phyloP scores from a whole-genome alignment of 2,888 invertebrate species.

The Clusia tigrina region DNA sequence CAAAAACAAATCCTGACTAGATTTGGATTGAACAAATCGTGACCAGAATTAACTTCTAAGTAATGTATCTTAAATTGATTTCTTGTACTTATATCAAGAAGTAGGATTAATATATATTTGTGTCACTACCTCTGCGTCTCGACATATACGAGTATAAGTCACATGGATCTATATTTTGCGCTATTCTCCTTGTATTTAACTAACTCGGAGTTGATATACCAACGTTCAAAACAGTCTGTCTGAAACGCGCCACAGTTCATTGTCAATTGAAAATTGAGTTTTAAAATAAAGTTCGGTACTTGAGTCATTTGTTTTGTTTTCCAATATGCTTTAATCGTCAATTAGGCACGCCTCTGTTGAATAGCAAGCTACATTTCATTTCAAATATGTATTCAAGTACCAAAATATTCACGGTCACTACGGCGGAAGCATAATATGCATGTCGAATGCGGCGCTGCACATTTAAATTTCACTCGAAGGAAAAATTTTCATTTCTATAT shows the following conservation, averaged over 20 bases:
- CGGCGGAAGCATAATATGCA: no score
- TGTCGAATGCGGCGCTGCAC: not conserved
- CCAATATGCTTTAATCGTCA: not conserved
- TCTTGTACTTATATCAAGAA: no score
- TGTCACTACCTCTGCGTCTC: no score
- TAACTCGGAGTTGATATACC: not conserved
- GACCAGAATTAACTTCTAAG: no score
- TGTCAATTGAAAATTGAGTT: not conserved
- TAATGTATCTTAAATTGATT: no score
- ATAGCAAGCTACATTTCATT: not conserved
- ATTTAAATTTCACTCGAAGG: not conserved
- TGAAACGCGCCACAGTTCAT: not conserved
- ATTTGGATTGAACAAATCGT: no score
- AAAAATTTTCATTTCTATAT: constrained; percentile 22
- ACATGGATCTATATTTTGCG: not conserved
- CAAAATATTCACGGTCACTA: no score
- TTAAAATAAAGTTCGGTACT: not conserved
- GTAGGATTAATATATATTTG: no score
- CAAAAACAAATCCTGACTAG: not conserved
- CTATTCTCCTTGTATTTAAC: not conserved
- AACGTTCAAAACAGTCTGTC: not conserved
- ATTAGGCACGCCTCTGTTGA: not conserved
- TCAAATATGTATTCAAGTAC: not conserved
- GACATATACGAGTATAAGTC: no score
- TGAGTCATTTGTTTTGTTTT: not conserved